Evolutionary conservation across 1,140 invertebrate genomes (phyloP).

Genomic region (Listronotus bonariensis): DNA sequence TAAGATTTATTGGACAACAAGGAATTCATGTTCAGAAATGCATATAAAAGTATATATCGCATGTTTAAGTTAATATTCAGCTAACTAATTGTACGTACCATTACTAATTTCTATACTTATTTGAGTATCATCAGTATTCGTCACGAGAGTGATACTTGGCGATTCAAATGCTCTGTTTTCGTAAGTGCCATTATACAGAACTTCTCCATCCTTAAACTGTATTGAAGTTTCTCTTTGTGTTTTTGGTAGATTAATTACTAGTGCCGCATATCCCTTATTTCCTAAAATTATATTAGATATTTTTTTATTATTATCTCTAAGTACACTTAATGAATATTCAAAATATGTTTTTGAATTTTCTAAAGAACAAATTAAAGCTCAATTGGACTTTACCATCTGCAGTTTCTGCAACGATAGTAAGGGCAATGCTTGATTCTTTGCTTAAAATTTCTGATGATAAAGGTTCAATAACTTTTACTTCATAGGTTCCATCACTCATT

Average conservation of each 20-base stretch:
- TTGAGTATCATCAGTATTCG: not conserved
- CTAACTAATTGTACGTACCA: not conserved
- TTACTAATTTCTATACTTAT: no score
- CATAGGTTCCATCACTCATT: not conserved
- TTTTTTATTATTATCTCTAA: no score
- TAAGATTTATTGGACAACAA: not conserved
- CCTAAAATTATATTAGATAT: no score
- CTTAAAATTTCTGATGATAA: not conserved
- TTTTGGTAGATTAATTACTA: slow-evolving; percentile 36
- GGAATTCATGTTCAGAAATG: no score
- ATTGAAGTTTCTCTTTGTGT: slow-evolving; percentile 7
- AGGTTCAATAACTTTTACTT: not conserved
- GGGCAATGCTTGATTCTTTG: not conserved
- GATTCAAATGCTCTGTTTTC: slow-evolving; percentile 5
- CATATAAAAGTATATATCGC: no score
- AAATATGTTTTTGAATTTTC: no score
- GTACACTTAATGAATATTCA: no score
- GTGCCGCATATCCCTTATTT: slow-evolving; percentile 16
- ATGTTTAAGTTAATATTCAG: not conserved
- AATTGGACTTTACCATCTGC: no score
- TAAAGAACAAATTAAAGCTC: no score
- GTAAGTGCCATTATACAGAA: slow-evolving; percentile 22
- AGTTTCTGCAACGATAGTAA: not conserved
- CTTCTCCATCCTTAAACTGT: slow-evolving; percentile 18
- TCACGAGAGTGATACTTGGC: not conserved